phyloP scores from a whole-genome alignment of 2,113 vertebrate genomes.

The Elgaria multicarinata region DNA sequence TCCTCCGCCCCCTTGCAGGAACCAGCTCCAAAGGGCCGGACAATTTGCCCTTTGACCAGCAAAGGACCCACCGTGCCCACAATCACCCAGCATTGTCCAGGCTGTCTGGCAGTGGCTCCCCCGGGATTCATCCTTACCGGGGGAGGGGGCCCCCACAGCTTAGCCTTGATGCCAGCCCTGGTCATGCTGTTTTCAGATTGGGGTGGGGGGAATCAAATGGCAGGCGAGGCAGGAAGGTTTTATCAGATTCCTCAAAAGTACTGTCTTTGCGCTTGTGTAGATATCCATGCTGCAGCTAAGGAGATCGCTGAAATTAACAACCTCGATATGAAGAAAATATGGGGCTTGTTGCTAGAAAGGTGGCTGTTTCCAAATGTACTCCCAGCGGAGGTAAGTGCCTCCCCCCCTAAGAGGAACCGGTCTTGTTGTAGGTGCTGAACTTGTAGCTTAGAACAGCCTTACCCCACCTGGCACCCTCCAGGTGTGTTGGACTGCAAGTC shows the following conservation, averaged over 20 bases:
- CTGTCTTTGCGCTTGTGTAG: conserved; percentile 67
- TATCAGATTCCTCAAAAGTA: neutral
- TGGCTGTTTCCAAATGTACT: conserved; percentile 87
- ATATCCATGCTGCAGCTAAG: conserved; percentile 87
- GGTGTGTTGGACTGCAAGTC: too few species aligned
- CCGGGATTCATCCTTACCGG: too few species aligned
- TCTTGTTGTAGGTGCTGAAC: neutral
- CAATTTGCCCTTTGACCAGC: neutral
- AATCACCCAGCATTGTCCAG: too few species aligned
- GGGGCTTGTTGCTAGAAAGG: conserved; percentile 88
- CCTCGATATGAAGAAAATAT: conserved; percentile 88
- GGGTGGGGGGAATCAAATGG: too few species aligned
- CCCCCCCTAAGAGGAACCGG: neutral
- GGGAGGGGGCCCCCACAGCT: too few species aligned
- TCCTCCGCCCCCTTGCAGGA: neutral
- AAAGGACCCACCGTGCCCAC: too few species aligned
- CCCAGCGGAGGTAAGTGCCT: conserved; percentile 78
- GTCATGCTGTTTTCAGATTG: neutral
- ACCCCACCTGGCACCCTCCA: too few species aligned
- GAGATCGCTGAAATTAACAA: conserved; percentile 90
- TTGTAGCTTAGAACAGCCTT: too few species aligned
- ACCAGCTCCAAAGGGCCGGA: neutral
- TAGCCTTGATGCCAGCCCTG: too few species aligned
- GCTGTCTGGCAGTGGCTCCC: too few species aligned
- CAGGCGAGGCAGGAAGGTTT: neutral